phyloP scores from a whole-genome alignment of 2,888 invertebrate species.

The Hypselothyrea guttata region DNA sequence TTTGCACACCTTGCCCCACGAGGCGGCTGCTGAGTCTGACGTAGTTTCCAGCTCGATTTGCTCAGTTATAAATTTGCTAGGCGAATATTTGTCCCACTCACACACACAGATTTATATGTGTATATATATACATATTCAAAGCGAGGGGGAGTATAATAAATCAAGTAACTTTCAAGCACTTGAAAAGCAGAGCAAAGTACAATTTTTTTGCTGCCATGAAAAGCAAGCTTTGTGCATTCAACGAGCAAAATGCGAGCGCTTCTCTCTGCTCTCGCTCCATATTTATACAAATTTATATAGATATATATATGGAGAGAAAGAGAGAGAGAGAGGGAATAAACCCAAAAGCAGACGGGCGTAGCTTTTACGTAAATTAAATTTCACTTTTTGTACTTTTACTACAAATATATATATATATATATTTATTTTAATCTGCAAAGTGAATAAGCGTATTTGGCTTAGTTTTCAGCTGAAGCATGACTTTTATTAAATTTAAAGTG shows the following conservation, averaged over 20 bases:
- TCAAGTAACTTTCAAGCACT: constrained; percentile 75
- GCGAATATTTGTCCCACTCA: constrained; percentile 60
- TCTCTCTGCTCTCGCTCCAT: constrained; percentile 24
- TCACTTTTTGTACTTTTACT: constrained; percentile 39
- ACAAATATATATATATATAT: constrained; percentile 12
- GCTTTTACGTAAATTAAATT: constrained; percentile 73
- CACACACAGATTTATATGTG: constrained; percentile 19
- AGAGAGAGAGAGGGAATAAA: constrained; percentile 40
- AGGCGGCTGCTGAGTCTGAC: constrained; percentile 39
- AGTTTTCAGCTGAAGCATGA: constrained; percentile 48
- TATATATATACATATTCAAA: constrained; percentile 3
- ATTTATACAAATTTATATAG: constrained; percentile 5
- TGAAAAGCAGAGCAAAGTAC: constrained; percentile 64
- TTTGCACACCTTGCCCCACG: constrained; percentile 56
- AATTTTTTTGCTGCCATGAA: constrained; percentile 37
- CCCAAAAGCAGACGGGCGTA: constrained; percentile 40
- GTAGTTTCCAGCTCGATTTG: constrained; percentile 42
- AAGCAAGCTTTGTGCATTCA: constrained; percentile 51
- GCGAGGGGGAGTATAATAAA: constrained; percentile 60
- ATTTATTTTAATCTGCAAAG: constrained; percentile 69
- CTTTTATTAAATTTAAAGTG: constrained; percentile 75
- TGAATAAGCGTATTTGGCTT: constrained; percentile 67
- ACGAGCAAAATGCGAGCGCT: constrained; percentile 20
- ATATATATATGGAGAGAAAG: constrained; percentile 19
- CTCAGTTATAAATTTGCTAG: constrained; percentile 57